Conservation (phyloP, 2,113 vertebrate genomes). For the Nyctibius bracteatus region DNA sequence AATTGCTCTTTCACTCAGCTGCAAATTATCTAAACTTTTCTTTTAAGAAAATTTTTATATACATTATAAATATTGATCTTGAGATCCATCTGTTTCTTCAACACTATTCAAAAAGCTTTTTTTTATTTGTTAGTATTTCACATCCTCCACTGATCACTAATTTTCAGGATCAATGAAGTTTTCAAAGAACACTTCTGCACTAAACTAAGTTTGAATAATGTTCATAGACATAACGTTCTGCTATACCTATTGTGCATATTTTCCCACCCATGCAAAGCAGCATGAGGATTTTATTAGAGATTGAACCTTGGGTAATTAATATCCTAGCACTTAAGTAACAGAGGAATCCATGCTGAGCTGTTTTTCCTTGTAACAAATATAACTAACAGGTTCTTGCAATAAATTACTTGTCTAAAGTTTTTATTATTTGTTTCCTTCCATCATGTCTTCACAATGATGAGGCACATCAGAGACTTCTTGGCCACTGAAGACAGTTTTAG, state of each 20-base stretch:
- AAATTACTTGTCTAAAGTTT: background rate
- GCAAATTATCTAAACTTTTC: background rate
- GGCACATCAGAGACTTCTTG: background rate
- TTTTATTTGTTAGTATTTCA: background rate
- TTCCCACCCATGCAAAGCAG: background rate
- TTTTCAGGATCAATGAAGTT: background rate
- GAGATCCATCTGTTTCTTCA: background rate
- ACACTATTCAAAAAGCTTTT: background rate
- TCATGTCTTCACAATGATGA: background rate
- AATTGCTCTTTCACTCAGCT: background rate
- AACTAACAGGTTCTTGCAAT: background rate
- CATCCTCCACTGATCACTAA: background rate
- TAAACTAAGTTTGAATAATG: background rate
- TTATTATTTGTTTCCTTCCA: background rate
- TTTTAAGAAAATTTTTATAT: background rate
- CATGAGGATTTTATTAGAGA: background rate
- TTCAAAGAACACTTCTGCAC: background rate
- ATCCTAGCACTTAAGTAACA: background rate
- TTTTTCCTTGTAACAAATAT: background rate
- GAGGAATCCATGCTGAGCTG: background rate
- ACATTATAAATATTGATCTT: background rate
- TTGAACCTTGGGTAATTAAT: background rate
- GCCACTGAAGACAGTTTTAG: background rate
- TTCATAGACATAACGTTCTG: background rate
- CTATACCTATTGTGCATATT: background rate